A percentile compares a stretch with the other conserved stretches of the same genome.
phyloP scores from a whole-genome alignment of 2,888 invertebrate species.

The Drosophila prostipennis region DNA sequence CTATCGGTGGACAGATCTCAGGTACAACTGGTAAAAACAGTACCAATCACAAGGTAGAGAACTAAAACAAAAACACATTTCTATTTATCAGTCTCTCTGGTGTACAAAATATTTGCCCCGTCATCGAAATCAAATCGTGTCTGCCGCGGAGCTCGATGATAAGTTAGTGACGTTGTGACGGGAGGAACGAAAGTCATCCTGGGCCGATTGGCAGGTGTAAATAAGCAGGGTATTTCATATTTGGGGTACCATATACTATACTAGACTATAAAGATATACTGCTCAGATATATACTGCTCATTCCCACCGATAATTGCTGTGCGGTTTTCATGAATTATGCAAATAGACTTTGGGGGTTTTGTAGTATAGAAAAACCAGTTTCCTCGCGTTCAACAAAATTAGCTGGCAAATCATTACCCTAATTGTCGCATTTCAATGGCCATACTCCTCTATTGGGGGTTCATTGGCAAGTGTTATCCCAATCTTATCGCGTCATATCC shows the following conservation, averaged over 20 bases:
- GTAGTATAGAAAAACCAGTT: constrained; percentile 15
- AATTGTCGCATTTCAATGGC: constrained; percentile 10
- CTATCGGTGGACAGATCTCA: constrained; percentile 6
- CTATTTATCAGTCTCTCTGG: constrained; percentile 14
- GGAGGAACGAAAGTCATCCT: constrained; percentile 29
- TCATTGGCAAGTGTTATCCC: constrained; percentile 2
- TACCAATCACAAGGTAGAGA: neutral
- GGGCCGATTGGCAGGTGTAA: constrained; percentile 20
- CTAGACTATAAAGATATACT: neutral
- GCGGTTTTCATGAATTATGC: constrained; percentile 18
- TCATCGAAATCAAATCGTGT: constrained; percentile 18
- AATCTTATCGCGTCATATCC: constrained; percentile 33
- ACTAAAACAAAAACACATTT: constrained; percentile 6
- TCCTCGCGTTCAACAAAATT: neutral
- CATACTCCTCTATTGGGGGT: neutral
- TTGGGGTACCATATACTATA: neutral
- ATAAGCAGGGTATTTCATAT: neutral
- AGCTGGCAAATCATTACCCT: constrained; percentile 12
- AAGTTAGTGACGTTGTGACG: constrained; percentile 16
- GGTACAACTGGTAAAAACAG: neutral
- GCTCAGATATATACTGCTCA: too few relatives aligned
- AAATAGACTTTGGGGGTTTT: constrained; percentile 5
- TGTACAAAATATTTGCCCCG: constrained; percentile 5
- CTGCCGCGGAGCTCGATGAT: constrained; percentile 10
- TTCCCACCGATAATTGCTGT: constrained; percentile 6